A percentile compares a stretch with the other conserved stretches of the same genome.
Evolutionary conservation across 2,113 vertebrate genomes (phyloP).

Genomic region (Bombycilla garrulus): DNA sequence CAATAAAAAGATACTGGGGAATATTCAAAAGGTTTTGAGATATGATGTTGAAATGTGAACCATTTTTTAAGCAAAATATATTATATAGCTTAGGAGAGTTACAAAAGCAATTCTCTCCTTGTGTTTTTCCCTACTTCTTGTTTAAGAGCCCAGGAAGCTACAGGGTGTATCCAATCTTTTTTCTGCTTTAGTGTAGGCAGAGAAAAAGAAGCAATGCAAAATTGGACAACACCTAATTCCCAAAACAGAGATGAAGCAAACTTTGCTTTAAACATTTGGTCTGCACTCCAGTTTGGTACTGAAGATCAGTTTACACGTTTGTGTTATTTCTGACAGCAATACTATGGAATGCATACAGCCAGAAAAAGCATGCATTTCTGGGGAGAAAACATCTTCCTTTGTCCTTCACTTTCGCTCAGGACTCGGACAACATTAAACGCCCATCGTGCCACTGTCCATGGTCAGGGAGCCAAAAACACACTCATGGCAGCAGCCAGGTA

Average conservation of each 20-base stretch:
- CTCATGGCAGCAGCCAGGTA: not conserved
- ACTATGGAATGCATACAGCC: not conserved
- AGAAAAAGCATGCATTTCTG: not conserved
- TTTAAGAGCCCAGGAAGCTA: not conserved
- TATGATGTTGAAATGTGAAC: not conserved
- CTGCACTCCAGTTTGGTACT: not conserved
- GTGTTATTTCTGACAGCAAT: not conserved
- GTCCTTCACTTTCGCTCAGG: not conserved
- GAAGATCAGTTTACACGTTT: not conserved
- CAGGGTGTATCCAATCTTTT: not conserved
- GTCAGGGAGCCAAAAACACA: not conserved
- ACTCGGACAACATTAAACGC: not conserved
- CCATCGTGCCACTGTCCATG: fast-evolving
- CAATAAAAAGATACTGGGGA: not conserved
- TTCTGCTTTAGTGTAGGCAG: not conserved
- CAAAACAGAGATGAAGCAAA: not conserved
- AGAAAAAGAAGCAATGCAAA: not conserved
- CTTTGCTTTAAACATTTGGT: not conserved
- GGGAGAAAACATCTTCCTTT: not conserved
- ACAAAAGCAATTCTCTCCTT: not conserved
- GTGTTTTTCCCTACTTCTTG: not conserved
- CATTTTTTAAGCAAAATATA: not conserved
- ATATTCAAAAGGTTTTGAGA: not conserved
- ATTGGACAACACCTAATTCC: not conserved
- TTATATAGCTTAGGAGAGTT: not conserved